phyloP scores from a whole-genome alignment of 2,888 invertebrate species.

The Sicus ferrugineus region DNA sequence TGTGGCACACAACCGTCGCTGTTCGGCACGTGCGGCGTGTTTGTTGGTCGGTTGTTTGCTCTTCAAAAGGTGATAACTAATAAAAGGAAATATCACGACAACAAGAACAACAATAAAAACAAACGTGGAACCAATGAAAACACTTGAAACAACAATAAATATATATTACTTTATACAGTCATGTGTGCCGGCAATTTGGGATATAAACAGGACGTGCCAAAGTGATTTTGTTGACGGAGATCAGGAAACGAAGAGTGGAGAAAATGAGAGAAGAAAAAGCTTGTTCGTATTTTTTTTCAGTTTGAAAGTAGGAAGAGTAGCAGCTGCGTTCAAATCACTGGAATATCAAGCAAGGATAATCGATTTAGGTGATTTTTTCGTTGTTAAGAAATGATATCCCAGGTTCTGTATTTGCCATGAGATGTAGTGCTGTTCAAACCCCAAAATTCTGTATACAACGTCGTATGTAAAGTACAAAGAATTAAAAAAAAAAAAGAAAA shows the following conservation, averaged over 20 bases:
- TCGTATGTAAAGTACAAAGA: no score
- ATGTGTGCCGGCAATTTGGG: background rate
- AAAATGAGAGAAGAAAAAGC: no score
- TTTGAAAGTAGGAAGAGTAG: background rate
- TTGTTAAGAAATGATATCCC: no score
- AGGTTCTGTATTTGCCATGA: no score
- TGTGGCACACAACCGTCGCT: background rate
- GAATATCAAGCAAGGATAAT: no score
- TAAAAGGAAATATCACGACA: background rate
- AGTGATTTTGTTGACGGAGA: no score
- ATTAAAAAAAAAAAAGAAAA: no score
- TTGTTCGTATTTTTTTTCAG: background rate
- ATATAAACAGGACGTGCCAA: conserved; percentile 4
- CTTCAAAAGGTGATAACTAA: background rate
- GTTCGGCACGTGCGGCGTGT: conserved; percentile 5
- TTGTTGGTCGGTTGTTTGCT: background rate
- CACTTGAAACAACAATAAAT: background rate
- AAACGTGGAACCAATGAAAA: background rate
- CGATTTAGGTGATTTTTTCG: no score
- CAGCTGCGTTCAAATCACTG: background rate
- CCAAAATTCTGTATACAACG: no score
- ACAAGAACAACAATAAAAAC: background rate
- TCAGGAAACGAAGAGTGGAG: background rate
- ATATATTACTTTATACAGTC: background rate
- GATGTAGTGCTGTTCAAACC: no score